Evolutionary conservation across 2,113 vertebrate species (phyloP).

Genomic region (Elachura formosa): DNA sequence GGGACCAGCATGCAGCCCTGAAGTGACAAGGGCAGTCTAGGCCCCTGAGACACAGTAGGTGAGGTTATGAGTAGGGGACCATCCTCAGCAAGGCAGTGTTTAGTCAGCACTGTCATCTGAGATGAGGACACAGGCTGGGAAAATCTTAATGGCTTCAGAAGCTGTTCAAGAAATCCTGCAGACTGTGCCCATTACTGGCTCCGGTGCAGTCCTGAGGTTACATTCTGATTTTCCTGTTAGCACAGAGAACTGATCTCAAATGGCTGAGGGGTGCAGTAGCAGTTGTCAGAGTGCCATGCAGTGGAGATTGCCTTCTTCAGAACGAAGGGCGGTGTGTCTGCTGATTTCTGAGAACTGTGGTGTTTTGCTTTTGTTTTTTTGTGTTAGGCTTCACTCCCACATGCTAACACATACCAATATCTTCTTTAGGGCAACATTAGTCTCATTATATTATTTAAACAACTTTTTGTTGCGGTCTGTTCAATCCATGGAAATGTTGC

Average conservation of each 20-base stretch:
- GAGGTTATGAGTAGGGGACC: not conserved
- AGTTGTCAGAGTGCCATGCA: not conserved
- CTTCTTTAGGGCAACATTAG: not conserved
- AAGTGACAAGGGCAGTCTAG: not conserved
- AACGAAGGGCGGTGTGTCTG: fast-evolving
- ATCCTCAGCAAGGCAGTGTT: not conserved
- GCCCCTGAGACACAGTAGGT: not conserved
- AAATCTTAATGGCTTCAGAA: not conserved
- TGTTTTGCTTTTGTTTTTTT: not conserved
- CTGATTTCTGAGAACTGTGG: not conserved
- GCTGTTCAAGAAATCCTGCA: not conserved
- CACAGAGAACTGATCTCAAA: not conserved
- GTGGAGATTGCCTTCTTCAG: not conserved
- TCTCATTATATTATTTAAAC: not conserved
- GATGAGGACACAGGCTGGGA: not conserved
- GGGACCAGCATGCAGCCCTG: not conserved
- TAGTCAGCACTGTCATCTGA: not conserved
- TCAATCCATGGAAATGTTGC: not conserved
- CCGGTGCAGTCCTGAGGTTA: fast-evolving
- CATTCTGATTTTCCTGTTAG: not conserved
- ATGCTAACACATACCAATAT: not conserved
- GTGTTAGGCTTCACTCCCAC: not conserved
- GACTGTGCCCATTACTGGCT: not conserved
- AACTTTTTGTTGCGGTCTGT: not conserved
- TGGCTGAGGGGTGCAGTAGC: fast-evolving